Percentiles rank a stretch among this genome's conserved stretches.
Evolutionary conservation across 2,113 vertebrate genomes (phyloP).

Genomic region (Syrrhaptes paradoxus): DNA sequence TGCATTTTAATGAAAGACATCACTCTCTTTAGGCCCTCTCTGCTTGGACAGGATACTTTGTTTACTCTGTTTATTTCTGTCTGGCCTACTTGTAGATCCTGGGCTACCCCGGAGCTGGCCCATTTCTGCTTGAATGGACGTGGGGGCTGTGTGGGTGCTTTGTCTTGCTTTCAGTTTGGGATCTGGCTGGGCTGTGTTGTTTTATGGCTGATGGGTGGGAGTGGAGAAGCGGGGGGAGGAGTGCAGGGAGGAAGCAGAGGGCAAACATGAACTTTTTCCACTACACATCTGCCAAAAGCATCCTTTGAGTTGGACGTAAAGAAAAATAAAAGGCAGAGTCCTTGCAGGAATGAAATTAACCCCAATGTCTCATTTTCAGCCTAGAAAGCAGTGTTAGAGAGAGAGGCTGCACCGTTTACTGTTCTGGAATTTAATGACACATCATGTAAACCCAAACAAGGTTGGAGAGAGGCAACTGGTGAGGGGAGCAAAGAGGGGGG

Average conservation of each 20-base stretch:
- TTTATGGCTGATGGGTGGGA: slow-evolving; percentile 40
- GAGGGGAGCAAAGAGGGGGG: neutral
- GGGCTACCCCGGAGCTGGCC: neutral
- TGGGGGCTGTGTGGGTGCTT: slow-evolving; percentile 52
- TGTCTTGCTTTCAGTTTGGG: slow-evolving; percentile 54
- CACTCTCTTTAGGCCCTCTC: slow-evolving; percentile 77
- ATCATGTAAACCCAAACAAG: slow-evolving; percentile 7
- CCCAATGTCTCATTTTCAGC: neutral
- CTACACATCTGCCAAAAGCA: neutral
- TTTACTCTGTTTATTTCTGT: slow-evolving; percentile 75
- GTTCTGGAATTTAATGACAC: slow-evolving; percentile 45
- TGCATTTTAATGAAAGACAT: slow-evolving; percentile 86
- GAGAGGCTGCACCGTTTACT: neutral
- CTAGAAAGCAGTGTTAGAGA: neutral
- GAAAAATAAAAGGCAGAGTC: slow-evolving; percentile 24
- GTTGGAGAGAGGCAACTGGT: neutral
- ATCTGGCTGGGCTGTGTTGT: slow-evolving; percentile 28
- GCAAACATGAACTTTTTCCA: neutral
- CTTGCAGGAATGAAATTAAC: neutral
- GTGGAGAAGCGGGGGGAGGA: neutral
- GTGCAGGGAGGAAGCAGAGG: neutral
- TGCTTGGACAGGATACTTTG: slow-evolving; percentile 83
- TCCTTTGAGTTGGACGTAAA: neutral
- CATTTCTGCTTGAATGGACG: slow-evolving; percentile 62
- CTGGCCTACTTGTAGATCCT: slow-evolving; percentile 69